Base-by-base conservation (phyloP, 2,113 vertebrate species). In the Calyptomena viridis region DNA sequence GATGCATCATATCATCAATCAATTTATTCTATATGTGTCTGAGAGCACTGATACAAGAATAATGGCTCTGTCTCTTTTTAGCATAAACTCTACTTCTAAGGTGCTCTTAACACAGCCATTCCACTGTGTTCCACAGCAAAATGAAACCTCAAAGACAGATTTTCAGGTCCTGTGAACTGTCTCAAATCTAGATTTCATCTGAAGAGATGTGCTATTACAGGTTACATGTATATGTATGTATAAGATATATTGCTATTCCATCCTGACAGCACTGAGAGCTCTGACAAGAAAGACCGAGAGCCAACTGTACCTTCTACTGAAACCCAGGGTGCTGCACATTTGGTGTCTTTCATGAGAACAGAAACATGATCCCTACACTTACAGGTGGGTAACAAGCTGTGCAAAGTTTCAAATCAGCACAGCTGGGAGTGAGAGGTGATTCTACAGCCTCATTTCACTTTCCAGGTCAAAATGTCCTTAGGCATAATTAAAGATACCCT, bases 401-500 rank as follows among this genome's bases (percentile, higher is more conserved):
- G 63, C 5, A 0, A 78, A 72, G 60, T 47, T 92, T 90, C 82
- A 86, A 25, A 86, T 64, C 82, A 77, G 75, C 82, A 88, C 78
- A 93, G 95, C 82, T 81, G 64, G 63, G 60, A 94, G 25, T 30
- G 37, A 93, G 93, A 93, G 93, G 85, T 78, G 90, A 93, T 72
- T 84, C 88, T 68, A 77, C 94, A 96, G 68, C 85, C 50, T 84
- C 88, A 58, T 78, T 92, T 77, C 85, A 87, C 60, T 90, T 72
- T 78, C 79, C 83, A 81, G 81, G 83, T 76, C 66, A 86, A 87
- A 92, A 88, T 28, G 33, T 88, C 92, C 76, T 74, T 56, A 39
- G 60, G 76, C 73, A 79, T 94, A 97, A 96, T 95, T 92, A 90
- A 96, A 96, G 74, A 90, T 71, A 90, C 27, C 55, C 75, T n/a